A percentile compares a stretch with the other conserved stretches of the same genome.
These are phyloP conservation scores for Toxotes jaculatrix DNA, from an alignment of 2,113 vertebrate genomes.

Conservation along the genomic window DNA sequence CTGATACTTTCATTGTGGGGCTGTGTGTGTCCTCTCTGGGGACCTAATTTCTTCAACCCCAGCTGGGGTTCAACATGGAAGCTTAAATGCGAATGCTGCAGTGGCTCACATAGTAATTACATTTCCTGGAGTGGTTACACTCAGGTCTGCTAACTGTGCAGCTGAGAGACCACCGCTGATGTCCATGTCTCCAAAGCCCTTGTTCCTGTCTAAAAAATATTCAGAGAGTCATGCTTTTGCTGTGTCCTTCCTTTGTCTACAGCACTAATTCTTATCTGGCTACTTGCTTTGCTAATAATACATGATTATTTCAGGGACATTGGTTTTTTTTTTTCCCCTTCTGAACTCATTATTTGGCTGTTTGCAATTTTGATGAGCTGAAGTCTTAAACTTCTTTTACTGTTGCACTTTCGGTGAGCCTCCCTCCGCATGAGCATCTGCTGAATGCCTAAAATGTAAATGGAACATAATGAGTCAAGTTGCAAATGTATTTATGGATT, in stretches of 20 bases:
- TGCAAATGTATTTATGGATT: slow-evolving; percentile 30
- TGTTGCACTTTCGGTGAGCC: not conserved
- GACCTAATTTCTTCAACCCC: no score
- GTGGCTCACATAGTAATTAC: no score
- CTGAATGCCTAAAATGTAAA: slow-evolving; percentile 28
- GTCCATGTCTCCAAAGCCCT: not conserved
- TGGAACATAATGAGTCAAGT: slow-evolving; percentile 21
- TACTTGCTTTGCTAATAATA: not conserved
- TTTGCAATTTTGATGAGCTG: slow-evolving; percentile 13
- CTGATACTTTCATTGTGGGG: slow-evolving; percentile 1
- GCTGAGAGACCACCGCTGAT: no score
- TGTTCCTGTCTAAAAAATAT: not conserved
- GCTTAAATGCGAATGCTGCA: no score
- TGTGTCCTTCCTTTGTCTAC: not conserved
- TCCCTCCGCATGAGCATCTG: not conserved
- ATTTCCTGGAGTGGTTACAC: not conserved
- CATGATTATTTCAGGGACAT: not conserved
- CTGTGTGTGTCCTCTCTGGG: not conserved
- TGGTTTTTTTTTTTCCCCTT: not conserved
- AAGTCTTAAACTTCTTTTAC: slow-evolving; percentile 8
- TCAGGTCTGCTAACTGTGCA: no score
- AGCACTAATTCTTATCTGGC: not conserved
- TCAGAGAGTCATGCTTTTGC: not conserved
- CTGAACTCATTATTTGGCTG: not conserved
- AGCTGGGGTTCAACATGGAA: no score